These are phyloP conservation scores for Colius striatus DNA, from an alignment of 2,113 vertebrate genomes.

Conservation along the genomic window DNA sequence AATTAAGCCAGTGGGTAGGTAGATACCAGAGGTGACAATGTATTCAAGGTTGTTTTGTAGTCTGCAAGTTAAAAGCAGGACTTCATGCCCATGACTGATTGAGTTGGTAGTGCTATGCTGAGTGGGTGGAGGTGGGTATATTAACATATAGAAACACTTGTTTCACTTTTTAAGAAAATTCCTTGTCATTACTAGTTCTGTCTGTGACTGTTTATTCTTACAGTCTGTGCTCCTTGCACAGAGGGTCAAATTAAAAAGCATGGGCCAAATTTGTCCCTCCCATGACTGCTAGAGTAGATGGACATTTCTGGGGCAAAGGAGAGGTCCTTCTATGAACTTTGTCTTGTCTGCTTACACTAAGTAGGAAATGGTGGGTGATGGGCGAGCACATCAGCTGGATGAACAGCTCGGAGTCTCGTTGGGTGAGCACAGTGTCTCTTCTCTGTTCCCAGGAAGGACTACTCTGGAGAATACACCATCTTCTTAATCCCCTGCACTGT, in stretches of 20 bases:
- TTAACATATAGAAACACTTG: not conserved
- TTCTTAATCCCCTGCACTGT: slow-evolving; percentile 94
- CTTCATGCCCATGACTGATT: not conserved
- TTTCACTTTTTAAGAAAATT: not conserved
- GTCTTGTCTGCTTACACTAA: not conserved
- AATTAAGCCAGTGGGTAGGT: not conserved
- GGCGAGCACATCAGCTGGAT: not conserved
- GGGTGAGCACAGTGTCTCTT: not conserved
- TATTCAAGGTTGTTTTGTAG: not conserved
- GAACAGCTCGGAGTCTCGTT: not conserved
- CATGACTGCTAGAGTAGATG: not conserved
- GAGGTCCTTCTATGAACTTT: no score
- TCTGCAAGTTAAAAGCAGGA: not conserved
- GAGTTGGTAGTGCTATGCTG: not conserved
- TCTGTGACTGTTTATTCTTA: not conserved
- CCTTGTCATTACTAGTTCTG: not conserved
- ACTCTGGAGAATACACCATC: slow-evolving; percentile 93
- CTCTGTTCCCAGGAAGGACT: slow-evolving; percentile 87
- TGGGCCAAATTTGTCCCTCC: not conserved
- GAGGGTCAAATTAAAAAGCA: not conserved
- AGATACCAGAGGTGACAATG: no score
- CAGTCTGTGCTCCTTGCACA: not conserved
- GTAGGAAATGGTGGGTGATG: accelerated
- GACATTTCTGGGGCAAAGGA: not conserved
- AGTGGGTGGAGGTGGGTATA: not conserved